Conservation (phyloP, 2,113 vertebrate genomes). For the Acanthochromis polyacanthus region DNA sequence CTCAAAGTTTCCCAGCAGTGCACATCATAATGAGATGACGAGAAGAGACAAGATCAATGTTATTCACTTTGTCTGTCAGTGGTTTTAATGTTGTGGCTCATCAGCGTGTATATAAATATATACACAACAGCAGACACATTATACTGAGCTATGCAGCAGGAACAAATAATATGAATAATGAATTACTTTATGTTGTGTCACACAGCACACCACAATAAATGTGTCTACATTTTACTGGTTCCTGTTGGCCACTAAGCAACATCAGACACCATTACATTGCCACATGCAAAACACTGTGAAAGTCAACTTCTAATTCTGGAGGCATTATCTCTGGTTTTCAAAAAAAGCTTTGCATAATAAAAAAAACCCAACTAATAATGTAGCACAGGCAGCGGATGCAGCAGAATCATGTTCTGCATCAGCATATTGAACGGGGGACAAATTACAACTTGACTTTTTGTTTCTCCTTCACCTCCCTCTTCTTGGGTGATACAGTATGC, state of each 20-base stretch:
- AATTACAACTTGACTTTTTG: conserved; percentile 18
- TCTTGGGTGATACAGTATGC: not conserved
- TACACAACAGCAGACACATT: too few relatives aligned
- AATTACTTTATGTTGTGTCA: too few relatives aligned
- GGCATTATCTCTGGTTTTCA: not conserved
- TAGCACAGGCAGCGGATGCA: not conserved
- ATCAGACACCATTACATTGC: not conserved
- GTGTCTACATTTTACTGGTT: too few relatives aligned
- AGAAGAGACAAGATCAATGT: too few relatives aligned
- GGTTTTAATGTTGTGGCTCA: too few relatives aligned
- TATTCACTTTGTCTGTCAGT: too few relatives aligned
- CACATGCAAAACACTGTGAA: not conserved
- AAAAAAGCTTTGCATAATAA: not conserved
- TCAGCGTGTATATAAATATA: too few relatives aligned
- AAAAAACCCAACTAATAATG: not conserved
- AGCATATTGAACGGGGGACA: conserved; percentile 5
- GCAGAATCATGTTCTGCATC: conserved; percentile 3
- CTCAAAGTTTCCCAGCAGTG: too few relatives aligned
- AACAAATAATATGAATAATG: not conserved
- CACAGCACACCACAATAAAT: too few relatives aligned
- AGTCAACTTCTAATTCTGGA: conserved; percentile 16
- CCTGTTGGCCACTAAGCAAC: too few relatives aligned
- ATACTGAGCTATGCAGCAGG: too few relatives aligned
- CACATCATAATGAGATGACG: too few relatives aligned
- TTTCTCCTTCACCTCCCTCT: conserved; percentile 20